Evolutionary conservation across 2,888 invertebrate genomes (phyloP).

Genomic region (Dicroscelio sp.): DNA sequence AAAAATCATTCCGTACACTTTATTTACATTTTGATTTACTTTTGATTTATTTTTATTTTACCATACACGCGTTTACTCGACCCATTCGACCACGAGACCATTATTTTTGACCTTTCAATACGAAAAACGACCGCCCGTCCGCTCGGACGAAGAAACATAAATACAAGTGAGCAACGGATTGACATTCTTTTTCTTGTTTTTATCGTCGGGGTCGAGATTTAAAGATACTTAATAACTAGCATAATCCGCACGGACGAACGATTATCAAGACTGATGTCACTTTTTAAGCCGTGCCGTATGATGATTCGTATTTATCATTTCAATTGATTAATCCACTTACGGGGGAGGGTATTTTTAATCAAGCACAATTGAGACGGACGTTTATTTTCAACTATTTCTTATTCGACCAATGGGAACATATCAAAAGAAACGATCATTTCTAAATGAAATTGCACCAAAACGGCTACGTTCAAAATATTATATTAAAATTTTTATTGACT

Average conservation of each 20-base stretch:
- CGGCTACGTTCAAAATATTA: no score
- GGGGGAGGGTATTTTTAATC: conserved; percentile 31
- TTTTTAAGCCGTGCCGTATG: conserved; percentile 5
- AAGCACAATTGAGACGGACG: conserved; percentile 21
- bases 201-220: conserved; percentile 35
- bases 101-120: no score
- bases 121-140: no score
- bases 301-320: conserved; percentile 57
- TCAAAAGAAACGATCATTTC: no score
- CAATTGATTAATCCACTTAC: conserved; percentile 54
- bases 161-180: background rate
- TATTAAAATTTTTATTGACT: no score
- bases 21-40: no score
- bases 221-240: conserved; percentile 35
- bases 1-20: no score
- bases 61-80: no score
- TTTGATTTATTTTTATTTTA: no score
- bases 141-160: background rate
- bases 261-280: conserved; percentile 49
- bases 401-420: no score
- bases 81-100: no score
- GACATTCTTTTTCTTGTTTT: background rate
- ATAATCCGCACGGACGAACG: conserved; percentile 24
- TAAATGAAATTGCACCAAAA: no score
- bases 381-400: background rate